Evolutionary conservation across 2,113 vertebrate genomes (phyloP).

Genomic region (Muscicapa adusta): DNA sequence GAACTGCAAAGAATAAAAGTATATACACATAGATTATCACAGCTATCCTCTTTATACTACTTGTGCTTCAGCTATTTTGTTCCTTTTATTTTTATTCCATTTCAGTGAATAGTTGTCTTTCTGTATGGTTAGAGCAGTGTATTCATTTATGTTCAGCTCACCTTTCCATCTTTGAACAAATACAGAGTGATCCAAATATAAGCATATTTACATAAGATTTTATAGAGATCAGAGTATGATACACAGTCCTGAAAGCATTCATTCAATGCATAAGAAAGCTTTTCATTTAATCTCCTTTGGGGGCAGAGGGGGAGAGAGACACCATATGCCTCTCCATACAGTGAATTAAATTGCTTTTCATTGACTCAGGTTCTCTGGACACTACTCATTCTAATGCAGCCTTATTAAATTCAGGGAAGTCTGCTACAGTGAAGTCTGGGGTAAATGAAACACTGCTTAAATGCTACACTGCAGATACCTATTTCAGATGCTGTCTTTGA

Average conservation of each 20-base stretch:
- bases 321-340: neutral
- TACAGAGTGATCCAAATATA: neutral
- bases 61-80: neutral
- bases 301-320: neutral
- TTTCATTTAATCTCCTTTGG: neutral
- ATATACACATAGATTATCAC: neutral
- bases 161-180: neutral
- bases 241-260: neutral
- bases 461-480: neutral
- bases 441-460: neutral
- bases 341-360: slow-evolving; percentile 36
- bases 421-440: neutral
- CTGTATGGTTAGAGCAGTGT: neutral
- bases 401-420: slow-evolving; percentile 24
- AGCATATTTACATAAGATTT: neutral
- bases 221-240: neutral
- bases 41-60: neutral
- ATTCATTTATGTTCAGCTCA: neutral
- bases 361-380: slow-evolving; percentile 9
- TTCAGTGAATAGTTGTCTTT: neutral
- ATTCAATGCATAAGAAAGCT: neutral
- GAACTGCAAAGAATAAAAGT: neutral
- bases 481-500: slow-evolving; percentile 27
- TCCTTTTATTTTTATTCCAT: neutral
- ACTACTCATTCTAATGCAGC: neutral